Evolutionary conservation across 2,888 invertebrate genomes (phyloP), one percentile per base, ranked within the genome.

Genomic region (Parasteatoda lunata): DNA sequence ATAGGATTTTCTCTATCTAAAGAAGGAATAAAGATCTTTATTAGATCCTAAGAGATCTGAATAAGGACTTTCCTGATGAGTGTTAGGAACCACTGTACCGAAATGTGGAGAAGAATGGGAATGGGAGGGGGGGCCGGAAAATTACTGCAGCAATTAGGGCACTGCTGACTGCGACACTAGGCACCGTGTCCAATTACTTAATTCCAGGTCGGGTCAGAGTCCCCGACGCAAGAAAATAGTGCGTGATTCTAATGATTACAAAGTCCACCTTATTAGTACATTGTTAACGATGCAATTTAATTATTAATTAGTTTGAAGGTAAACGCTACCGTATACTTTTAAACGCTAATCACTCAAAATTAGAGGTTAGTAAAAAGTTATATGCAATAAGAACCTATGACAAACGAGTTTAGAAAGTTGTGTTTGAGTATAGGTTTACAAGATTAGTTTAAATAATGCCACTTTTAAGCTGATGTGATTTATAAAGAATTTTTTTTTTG

Each of bases 101-200:
- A n/a, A n/a, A n/a, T n/a, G n/a, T n/a, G n/a, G n/a, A n/a, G n/a
- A n/a, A n/a, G n/a, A 54, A 13, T 54, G 54, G 54, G 54, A 54
- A 11, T 9, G 54, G 11, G 54, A 13, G 13, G 54, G 54, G 54
- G 54, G 13, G 54, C 54, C 54, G 54, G 54, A 54, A 54, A 54
- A 54, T 54, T 54, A 54, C 54, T 54, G 54, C 54, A 3, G 54
- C 54, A 54, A 54, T 54, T 54, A 54, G 54, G 11, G 54, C 13
- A 9, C 13, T 13, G 54, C 54, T 54, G 54, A 48, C 49, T 11
- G 15, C 75, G 48, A 45, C 48, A 59, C 47, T 49, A 30, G 52
- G 45, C 47, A 65, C 7, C 13, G 65, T 70, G 51, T 71, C 71
- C 79, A 64, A 79, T 79, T 79, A 79, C 79, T 71, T 79, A 79